Evolutionary conservation across 2,888 invertebrate species (phyloP), one percentile per base, ranked within the genome.

Genomic region (Xanthia icteritia): DNA sequence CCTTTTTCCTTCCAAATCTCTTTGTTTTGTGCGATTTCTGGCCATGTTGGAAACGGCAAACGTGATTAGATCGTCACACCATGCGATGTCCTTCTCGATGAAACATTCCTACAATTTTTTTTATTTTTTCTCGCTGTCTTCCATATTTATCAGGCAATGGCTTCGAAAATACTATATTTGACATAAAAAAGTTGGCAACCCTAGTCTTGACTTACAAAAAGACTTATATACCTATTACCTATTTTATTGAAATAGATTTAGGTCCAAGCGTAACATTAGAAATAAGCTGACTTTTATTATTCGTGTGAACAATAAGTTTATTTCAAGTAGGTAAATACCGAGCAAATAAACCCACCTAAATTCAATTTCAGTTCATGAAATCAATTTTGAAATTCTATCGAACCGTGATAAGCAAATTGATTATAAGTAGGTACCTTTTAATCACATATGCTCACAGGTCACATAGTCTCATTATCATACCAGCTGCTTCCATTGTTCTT

Each of bases 281-380:
- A 51, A 51, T 51, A 54, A 45, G 15, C 6, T 15, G 3, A 56
- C 5, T 36, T 60, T 48, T 13, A 42, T n/a, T n/a, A 6, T 27
- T 58, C 0, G 31, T n/a, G 11, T 54, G 15, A 45, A 45, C 23
- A 71, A 39, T 1, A 69, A 54, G 15, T 48, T 65, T 27, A 58
- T 42, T 31, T 67, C 27, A n/a, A 54, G 11, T 15, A 60, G 56
- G 51, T 56, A n/a, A n/a, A n/a, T n/a, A 54, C 15, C 11, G 51
- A 56, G 36, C 31, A 79, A 65, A 56, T 45, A 13, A 36, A 63
- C 1, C 15, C 15, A 36, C 8, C 9, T 42, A 15, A 23, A 71
- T 63, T 39, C 20, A 68, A 71, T 81, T 71, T 63, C n/a, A 60
- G 36, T 45, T 68, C 51, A 31, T 64, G 27, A 71, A 75, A 80